Conservation (phyloP, 2,888 invertebrate genomes). For the Caenorhabditis parvicauda region DNA sequence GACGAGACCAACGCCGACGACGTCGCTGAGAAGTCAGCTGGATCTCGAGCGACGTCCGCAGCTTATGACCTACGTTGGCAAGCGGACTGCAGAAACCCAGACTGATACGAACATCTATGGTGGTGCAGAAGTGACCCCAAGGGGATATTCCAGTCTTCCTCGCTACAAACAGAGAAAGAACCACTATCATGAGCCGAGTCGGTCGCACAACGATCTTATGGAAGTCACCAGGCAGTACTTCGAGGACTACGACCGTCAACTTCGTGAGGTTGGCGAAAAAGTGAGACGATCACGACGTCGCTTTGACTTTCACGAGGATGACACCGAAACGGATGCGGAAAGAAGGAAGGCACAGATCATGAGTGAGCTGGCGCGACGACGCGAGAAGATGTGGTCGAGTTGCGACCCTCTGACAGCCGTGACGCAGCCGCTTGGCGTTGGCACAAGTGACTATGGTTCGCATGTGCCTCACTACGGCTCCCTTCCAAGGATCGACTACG, state of each 20-base stretch:
- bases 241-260: constrained; percentile 55
- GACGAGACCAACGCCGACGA: constrained; percentile 10
- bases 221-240: constrained; percentile 53
- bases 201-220: constrained; percentile 42
- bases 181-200: constrained; percentile 22
- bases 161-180: constrained; percentile 16
- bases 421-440: constrained; percentile 7
- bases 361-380: constrained; percentile 70
- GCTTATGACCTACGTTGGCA: constrained; percentile 23
- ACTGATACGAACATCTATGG: constrained; percentile 32
- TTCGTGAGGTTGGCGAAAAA: constrained; percentile 39
- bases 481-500: constrained; percentile 53
- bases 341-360: constrained; percentile 69
- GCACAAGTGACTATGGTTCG: constrained; percentile 45
- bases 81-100: constrained; percentile 39
- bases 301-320: constrained; percentile 62
- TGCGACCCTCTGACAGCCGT: constrained; percentile 18
- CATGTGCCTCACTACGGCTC: constrained; percentile 56
- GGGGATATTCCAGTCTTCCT: constrained; percentile 18
- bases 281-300: constrained; percentile 16
- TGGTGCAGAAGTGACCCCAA: constrained; percentile 10
- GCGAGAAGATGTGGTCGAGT: constrained; percentile 67
- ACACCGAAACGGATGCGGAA: constrained; percentile 68
- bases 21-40: constrained; percentile 34
- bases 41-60: constrained; percentile 24